A percentile compares a stretch with the other conserved stretches of the same genome.
phyloP scores from a whole-genome alignment of 2,888 invertebrate species.

The Caenorhabditis sp. region DNA sequence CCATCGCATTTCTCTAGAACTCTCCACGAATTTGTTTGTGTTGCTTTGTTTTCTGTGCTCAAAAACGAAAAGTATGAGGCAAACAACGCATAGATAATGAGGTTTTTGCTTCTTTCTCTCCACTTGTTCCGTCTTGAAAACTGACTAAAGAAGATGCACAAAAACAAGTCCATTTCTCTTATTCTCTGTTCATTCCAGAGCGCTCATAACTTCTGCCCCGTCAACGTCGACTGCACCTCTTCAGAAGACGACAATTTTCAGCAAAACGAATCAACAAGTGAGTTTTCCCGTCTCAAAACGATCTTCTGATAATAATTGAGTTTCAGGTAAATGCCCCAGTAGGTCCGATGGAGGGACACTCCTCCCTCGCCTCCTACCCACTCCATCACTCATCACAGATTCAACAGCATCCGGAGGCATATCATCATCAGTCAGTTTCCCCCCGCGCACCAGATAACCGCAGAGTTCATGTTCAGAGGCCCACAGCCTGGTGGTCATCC shows the following conservation, averaged over 20 bases:
- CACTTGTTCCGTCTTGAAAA: too few relatives aligned
- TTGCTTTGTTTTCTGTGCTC: neutral
- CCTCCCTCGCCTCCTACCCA: constrained; percentile 43
- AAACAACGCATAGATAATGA: constrained; percentile 6
- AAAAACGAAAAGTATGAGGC: neutral
- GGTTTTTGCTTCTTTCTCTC: neutral
- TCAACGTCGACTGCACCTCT: neutral
- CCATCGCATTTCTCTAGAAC: too few relatives aligned
- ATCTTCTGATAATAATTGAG: neutral
- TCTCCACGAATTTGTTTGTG: neutral
- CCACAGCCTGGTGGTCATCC: constrained; percentile 1
- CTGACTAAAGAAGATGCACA: too few relatives aligned
- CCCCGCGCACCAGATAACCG: neutral
- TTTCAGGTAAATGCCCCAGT: constrained; percentile 53
- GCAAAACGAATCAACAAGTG: too few relatives aligned
- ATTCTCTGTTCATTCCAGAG: too few relatives aligned
- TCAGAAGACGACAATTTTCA: too few relatives aligned
- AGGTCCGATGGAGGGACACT: constrained; percentile 54
- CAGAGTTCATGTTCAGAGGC: neutral
- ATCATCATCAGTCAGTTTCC: constrained; percentile 18
- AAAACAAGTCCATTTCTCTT: neutral
- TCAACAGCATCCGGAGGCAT: neutral
- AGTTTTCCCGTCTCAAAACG: too few relatives aligned
- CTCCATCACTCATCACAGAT: constrained; percentile 8
- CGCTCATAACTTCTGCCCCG: neutral